These are phyloP conservation scores for Lipophrys pholis DNA, from an alignment of 2,113 vertebrate species.

Conservation along the genomic window DNA sequence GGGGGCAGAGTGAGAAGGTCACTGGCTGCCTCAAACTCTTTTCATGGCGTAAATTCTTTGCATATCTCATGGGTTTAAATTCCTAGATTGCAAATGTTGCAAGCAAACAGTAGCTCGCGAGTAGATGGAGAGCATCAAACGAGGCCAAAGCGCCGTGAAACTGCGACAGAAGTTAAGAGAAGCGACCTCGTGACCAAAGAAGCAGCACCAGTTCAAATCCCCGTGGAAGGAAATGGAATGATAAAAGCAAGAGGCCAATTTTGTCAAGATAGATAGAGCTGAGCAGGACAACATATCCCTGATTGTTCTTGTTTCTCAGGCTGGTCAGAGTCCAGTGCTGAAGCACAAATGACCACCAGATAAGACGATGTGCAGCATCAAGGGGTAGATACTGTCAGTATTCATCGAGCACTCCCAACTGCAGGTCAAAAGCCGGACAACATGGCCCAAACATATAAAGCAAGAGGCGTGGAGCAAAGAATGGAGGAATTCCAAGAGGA, in stretches of 20 bases:
- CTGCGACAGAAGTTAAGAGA: constrained; percentile 16
- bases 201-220: constrained; percentile 3
- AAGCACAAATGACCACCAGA: no score
- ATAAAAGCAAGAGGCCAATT: constrained; percentile 7
- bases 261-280: not conserved
- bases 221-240: not conserved
- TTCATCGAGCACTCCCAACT: constrained; percentile 38
- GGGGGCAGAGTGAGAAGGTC: constrained; percentile 20
- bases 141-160: constrained; percentile 6
- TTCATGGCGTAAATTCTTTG: constrained; percentile 46
- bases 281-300: not conserved
- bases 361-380: not conserved
- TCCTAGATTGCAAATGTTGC: constrained; percentile 20
- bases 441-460: constrained; percentile 41
- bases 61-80: constrained; percentile 38
- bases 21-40: constrained; percentile 29
- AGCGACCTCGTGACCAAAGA: constrained; percentile 19
- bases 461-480: constrained; percentile 28
- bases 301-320: not conserved
- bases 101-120: constrained; percentile 14
- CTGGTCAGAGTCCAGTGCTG: not conserved
- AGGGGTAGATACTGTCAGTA: constrained; percentile 11
- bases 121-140: constrained; percentile 5
- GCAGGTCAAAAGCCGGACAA: constrained; percentile 41
- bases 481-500: constrained; percentile 54